phyloP scores from a whole-genome alignment of 2,888 invertebrate genomes.

The Morpho deidamia region DNA sequence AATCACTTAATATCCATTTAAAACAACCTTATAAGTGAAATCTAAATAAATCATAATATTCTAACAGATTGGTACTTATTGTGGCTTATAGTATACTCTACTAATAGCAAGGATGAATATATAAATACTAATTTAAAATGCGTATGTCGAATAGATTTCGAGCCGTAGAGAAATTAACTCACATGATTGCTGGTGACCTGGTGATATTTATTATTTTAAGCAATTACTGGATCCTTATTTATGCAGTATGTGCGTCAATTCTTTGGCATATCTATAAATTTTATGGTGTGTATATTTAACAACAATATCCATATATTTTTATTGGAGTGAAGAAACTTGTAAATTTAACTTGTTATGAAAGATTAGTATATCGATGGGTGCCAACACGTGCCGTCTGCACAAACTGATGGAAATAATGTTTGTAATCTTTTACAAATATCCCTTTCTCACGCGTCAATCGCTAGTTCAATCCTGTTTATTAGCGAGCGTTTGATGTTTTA shows the following conservation, averaged over 20 bases:
- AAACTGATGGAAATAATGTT: slow-evolving; percentile 46
- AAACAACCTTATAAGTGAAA: too few relatives aligned
- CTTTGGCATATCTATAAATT: slow-evolving; percentile 15
- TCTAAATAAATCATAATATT: too few relatives aligned
- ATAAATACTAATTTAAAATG: too few relatives aligned
- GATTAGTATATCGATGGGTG: slow-evolving; percentile 47
- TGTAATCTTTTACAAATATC: slow-evolving; percentile 34
- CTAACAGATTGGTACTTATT: too few relatives aligned
- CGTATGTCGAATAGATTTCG: too few relatives aligned
- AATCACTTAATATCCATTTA: too few relatives aligned
- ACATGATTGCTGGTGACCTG: too few relatives aligned
- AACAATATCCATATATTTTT: slow-evolving; percentile 28
- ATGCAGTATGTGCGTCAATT: slow-evolving; percentile 22
- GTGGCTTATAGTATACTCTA: too few relatives aligned
- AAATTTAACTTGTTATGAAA: slow-evolving; percentile 51
- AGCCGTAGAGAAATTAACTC: too few relatives aligned
- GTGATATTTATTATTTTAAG: not conserved
- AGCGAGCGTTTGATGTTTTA: slow-evolving; percentile 1
- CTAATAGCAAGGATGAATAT: too few relatives aligned
- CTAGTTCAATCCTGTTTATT: slow-evolving; percentile 5
- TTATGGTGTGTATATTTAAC: slow-evolving; percentile 30
- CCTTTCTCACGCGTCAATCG: slow-evolving; percentile 20
- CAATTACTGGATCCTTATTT: not conserved
- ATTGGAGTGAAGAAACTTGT: slow-evolving; percentile 36
- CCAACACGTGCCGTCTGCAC: slow-evolving; percentile 60